Evolutionary conservation across 2,113 vertebrate species (phyloP).

Genomic region (Pterocles burchelli): DNA sequence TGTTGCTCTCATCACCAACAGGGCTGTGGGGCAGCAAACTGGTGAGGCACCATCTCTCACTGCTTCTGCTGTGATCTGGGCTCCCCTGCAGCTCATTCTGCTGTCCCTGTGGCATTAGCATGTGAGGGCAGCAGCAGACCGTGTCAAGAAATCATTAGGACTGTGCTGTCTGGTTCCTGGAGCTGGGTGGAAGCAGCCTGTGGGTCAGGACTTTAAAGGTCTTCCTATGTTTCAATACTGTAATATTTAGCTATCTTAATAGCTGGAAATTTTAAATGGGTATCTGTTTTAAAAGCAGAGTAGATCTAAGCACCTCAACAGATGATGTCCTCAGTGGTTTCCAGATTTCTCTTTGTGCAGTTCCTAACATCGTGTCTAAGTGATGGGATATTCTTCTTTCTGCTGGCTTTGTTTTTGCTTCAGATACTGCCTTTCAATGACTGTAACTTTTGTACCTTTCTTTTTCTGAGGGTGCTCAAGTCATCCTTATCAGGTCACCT

Average conservation of each 20-base stretch:
- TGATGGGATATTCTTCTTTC: not conserved
- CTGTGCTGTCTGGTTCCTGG: not conserved
- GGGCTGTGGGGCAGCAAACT: slow-evolving; percentile 39
- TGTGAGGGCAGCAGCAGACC: slow-evolving; percentile 27
- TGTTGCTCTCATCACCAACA: slow-evolving; percentile 5
- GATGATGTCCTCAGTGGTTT: not conserved
- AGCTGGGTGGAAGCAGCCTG: not conserved
- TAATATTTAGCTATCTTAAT: not conserved
- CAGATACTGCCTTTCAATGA: not conserved
- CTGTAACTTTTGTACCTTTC: not conserved
- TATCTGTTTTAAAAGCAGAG: not conserved
- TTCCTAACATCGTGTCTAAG: not conserved
- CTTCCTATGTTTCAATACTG: not conserved
- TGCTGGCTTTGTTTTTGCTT: slow-evolving; percentile 25
- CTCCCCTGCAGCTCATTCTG: slow-evolving; percentile 15
- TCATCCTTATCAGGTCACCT: not conserved
- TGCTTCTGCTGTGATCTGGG: slow-evolving; percentile 21
- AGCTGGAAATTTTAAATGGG: not conserved
- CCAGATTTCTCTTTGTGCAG: not conserved
- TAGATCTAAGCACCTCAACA: not conserved
- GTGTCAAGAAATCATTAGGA: not conserved
- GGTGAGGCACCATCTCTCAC: slow-evolving; percentile 50
- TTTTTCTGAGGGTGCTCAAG: not conserved
- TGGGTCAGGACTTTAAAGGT: not conserved
- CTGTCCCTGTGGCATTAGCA: not conserved